These are phyloP conservation scores for Agrenia bidenticulata DNA, from an alignment of 2,888 invertebrate genomes.

Conservation along the genomic window DNA sequence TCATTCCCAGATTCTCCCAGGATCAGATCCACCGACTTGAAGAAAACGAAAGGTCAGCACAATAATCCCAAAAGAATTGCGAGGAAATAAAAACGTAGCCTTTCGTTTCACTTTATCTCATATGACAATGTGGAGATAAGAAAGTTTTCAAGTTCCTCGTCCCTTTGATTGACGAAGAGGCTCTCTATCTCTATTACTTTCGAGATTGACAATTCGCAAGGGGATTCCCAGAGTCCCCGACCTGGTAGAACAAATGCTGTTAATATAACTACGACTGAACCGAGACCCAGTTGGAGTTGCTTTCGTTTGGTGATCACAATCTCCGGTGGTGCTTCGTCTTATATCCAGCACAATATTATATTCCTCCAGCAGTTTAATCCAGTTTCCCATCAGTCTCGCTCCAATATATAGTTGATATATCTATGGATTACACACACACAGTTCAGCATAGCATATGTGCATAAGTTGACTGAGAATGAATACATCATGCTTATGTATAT, in stretches of 20 bases:
- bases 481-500: slow-evolving; percentile 3
- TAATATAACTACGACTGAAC: not conserved
- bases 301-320: too few species aligned
- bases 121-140: slow-evolving; percentile 2
- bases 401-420: too few species aligned
- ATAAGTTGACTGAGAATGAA: slow-evolving; percentile 1
- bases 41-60: slow-evolving; percentile 45
- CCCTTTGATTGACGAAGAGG: slow-evolving; percentile 2
- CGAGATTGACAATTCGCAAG: slow-evolving; percentile 10
- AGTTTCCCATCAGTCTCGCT: too few species aligned
- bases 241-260: not conserved
- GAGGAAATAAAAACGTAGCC: not conserved
- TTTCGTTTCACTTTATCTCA: slow-evolving; percentile 1
- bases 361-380: too few species aligned
- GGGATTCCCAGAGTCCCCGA: not conserved
- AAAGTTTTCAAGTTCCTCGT: not conserved
- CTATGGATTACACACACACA: too few species aligned
- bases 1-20: not conserved
- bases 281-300: too few species aligned
- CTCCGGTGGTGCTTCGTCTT: too few species aligned
- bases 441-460: too few species aligned
- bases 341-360: too few species aligned
- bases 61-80: slow-evolving; percentile 17
- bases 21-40: slow-evolving; percentile 5
- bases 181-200: slow-evolving; percentile 7